Base-by-base conservation (phyloP, 2,797 vertebrate genomes). In the Echiichthys vipera region DNA sequence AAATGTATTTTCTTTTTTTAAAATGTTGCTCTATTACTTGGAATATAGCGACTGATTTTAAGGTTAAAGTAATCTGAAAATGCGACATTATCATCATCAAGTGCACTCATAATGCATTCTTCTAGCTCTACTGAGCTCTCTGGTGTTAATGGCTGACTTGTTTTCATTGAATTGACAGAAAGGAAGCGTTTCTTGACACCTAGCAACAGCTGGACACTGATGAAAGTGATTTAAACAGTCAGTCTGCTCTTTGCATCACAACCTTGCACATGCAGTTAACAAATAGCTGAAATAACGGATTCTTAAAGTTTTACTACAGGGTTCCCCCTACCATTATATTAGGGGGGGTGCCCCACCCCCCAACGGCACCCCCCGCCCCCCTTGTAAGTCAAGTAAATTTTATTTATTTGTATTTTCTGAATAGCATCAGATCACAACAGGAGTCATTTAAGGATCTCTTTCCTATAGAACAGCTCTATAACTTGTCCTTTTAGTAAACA, bases 31-130 rank as follows among this genome's bases (percentile, higher is more conserved):
- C 22, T 30, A 32, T 69, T 58, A 51, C 45, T 32, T 29, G 15
- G 36, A n/a, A n/a, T n/a, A n/a, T n/a, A n/a, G n/a, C n/a, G n/a
- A n/a, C n/a, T n/a, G n/a, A n/a, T n/a, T n/a, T n/a, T n/a, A n/a
- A n/a, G n/a, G n/a, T 51, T 1, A 3, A 50, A 58, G 39, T 49
- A 49, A 65, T 27, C n/a, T 43, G 15, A 73, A 76, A 78, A 32
- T 45, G 4, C 0, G 2, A 40, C 14, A 57, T 57, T 79, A 64
- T 24, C 27, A 40, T 51, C 54, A 43, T 10, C 55, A 70, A 25
- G 57, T 22, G 30, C 11, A 24, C 37, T 63, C 37, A 61, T 49
- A 49, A 25, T 57, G 61, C 56, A 61, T 58, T 68, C 17, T 62
- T 65, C 32, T 45, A 29, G 64, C 46, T 54, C 65, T 56, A 15